These are phyloP conservation scores for Oreonectes daqikongensis DNA, from an alignment of 2,797 vertebrate species.

Conservation along the genomic window DNA sequence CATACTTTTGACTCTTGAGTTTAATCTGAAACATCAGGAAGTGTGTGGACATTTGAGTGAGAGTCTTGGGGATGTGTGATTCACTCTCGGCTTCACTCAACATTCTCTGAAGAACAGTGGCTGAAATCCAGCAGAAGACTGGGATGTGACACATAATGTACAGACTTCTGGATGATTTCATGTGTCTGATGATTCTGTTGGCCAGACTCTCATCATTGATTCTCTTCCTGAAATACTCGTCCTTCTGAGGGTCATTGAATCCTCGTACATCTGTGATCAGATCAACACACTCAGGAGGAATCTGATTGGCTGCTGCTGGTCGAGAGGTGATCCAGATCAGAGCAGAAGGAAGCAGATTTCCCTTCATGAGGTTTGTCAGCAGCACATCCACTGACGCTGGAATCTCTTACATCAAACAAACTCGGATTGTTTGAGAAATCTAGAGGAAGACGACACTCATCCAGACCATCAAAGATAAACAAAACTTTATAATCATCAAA, in stretches of 20 bases:
- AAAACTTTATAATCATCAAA: not conserved
- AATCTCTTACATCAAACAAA: too few relatives aligned
- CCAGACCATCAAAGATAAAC: constrained; percentile 18
- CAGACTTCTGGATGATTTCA: constrained; percentile 25
- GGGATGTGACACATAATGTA: constrained; percentile 43
- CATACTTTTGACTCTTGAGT: constrained; percentile 20
- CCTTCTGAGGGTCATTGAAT: constrained; percentile 33
- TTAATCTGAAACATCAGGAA: constrained; percentile 33
- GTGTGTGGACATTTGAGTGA: constrained; percentile 36
- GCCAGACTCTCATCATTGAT: constrained; percentile 24
- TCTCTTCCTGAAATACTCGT: constrained; percentile 34
- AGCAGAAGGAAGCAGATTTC: constrained; percentile 30
- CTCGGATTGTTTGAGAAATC: not conserved
- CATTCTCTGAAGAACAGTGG: constrained; percentile 18
- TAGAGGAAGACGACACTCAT: constrained; percentile 22
- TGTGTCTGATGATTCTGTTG: constrained; percentile 24
- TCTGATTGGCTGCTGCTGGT: constrained; percentile 33
- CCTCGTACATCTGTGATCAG: constrained; percentile 40
- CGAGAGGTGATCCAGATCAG: constrained; percentile 40
- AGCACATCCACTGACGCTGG: not conserved
- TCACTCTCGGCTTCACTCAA: too few relatives aligned
- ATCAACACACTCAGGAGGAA: constrained; percentile 19
- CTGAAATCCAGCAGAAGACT: constrained; percentile 37
- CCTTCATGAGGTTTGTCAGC: constrained; percentile 21
- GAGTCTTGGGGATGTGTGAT: constrained; percentile 20